A percentile compares a stretch with the other conserved stretches of the same genome.
Evolutionary conservation across 2,797 vertebrate genomes (phyloP).

Genomic region (Gymnoscopelus microlampas): DNA sequence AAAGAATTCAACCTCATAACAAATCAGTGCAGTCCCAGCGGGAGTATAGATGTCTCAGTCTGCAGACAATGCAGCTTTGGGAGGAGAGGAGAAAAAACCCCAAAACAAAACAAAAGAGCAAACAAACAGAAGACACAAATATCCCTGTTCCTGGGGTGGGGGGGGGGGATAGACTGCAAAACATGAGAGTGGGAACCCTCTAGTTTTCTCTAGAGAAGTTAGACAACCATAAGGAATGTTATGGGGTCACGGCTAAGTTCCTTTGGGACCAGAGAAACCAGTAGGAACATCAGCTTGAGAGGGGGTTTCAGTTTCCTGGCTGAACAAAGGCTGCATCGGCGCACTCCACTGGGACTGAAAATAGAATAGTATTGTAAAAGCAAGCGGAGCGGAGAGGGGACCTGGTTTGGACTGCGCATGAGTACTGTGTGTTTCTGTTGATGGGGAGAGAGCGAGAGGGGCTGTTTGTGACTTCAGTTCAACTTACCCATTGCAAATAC

Average conservation of each 20-base stretch:
- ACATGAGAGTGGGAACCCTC: conserved; percentile 39
- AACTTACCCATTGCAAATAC: conserved; percentile 62
- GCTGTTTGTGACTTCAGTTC: conserved; percentile 70
- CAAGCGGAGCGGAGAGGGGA: conserved; percentile 29
- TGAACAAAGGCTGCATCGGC: conserved; percentile 34
- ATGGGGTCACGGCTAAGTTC: conserved; percentile 36
- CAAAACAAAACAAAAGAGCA: neutral
- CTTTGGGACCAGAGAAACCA: conserved; percentile 34
- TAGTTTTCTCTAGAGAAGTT: conserved; percentile 52
- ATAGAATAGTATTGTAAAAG: conserved; percentile 21
- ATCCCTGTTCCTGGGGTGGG: neutral
- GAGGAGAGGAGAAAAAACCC: neutral
- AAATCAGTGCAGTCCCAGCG: neutral
- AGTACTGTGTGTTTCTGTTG: conserved; percentile 33
- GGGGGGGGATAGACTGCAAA: conserved; percentile 24
- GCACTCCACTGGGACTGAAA: conserved; percentile 27
- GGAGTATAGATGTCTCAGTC: conserved; percentile 15
- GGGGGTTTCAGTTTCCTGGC: conserved; percentile 27
- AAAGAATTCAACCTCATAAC: conserved; percentile 5
- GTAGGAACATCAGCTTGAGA: conserved; percentile 14
- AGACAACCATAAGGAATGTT: conserved; percentile 47
- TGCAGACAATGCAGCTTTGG: neutral
- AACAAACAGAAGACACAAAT: neutral
- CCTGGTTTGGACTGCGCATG: conserved; percentile 29
- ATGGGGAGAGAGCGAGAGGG: conserved; percentile 40